Conservation (phyloP, 2,797 vertebrate species). For the Mormyrops boulengeri region DNA sequence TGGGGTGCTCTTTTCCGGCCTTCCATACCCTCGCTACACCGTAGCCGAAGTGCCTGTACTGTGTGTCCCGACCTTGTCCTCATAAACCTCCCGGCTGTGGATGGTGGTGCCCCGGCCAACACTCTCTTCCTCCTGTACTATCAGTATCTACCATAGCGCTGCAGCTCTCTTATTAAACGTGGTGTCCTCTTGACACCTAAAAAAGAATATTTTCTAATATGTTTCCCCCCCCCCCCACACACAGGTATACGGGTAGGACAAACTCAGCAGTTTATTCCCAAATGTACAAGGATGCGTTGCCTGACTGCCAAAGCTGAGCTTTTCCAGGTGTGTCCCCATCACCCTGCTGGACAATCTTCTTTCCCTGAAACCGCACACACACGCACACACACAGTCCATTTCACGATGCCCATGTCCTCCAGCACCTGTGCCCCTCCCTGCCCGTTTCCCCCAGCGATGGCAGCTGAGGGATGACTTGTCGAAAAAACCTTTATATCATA, state of each 20-base stretch:
- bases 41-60: background rate
- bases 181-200: background rate
- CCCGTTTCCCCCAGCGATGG: background rate
- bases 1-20: background rate
- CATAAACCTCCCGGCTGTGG: background rate
- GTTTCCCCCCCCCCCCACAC: background rate
- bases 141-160: background rate
- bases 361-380: background rate
- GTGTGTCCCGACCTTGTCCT: background rate
- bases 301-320: background rate
- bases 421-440: background rate
- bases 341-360: background rate
- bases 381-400: background rate
- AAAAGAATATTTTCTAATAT: background rate
- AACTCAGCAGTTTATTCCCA: background rate
- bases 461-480: background rate
- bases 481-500: slow-evolving; percentile 54
- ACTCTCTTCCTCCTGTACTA: background rate
- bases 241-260: background rate
- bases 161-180: background rate
- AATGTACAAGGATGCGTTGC: background rate
- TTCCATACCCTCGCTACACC: no score
- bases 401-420: background rate
- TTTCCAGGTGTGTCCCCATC: background rate
- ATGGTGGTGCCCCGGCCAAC: background rate